phyloP scores from a whole-genome alignment of 2,797 vertebrate genomes.

The Anguilla anguilla region DNA sequence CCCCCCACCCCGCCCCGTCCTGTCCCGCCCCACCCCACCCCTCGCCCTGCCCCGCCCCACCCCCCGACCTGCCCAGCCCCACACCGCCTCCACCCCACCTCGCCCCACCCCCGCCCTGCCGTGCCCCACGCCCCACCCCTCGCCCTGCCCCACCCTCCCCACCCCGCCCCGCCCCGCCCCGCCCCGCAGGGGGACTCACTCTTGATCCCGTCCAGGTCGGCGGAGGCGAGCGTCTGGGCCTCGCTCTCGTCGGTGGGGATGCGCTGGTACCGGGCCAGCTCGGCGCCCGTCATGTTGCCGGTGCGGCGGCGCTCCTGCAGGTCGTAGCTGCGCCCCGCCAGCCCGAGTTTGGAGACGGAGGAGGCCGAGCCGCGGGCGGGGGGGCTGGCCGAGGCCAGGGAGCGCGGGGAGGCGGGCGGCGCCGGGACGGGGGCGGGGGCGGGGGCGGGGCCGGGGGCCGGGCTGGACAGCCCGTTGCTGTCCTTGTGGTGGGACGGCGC shows the following conservation, averaged over 20 bases:
- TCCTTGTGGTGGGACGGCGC: conserved; percentile 32
- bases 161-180: background rate
- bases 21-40: too few species aligned
- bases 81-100: too few species aligned
- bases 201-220: conserved; percentile 88
- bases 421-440: conserved; percentile 8
- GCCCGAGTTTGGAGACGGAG: background rate
- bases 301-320: conserved; percentile 79
- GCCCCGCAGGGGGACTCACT: conserved; percentile 73
- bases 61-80: too few species aligned
- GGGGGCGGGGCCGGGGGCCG: conserved; percentile 36
- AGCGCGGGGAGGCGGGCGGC: conserved; percentile 34
- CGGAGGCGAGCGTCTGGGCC: conserved; percentile 76
- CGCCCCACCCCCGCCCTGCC: too few species aligned
- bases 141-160: too few species aligned
- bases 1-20: too few species aligned
- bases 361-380: background rate
- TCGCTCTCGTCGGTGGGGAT: conserved; percentile 81
- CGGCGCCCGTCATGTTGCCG: conserved; percentile 76
- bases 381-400: background rate
- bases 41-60: too few species aligned
- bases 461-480: conserved; percentile 30
- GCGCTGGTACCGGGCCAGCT: conserved; percentile 68
- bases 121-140: too few species aligned
- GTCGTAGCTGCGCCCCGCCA: conserved; percentile 69